Conservation (phyloP, 2,888 invertebrate species). For the Amiota mariae region DNA sequence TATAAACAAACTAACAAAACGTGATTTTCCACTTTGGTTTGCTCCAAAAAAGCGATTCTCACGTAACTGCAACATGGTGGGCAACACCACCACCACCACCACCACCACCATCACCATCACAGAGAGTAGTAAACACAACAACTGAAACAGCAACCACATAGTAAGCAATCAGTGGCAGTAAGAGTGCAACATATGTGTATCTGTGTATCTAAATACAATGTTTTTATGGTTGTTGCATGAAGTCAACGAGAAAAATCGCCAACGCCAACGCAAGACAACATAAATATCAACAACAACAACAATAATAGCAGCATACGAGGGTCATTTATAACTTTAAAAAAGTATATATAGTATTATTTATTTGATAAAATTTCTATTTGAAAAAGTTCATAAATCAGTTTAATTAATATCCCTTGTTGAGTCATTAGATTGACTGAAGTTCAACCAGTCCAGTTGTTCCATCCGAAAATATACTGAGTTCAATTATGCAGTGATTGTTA, state of each 20-base stretch:
- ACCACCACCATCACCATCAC: conserved; percentile 30
- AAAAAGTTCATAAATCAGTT: too few relatives aligned
- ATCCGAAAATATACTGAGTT: too few relatives aligned
- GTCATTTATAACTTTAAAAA: conserved; percentile 35
- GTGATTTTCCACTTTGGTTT: conserved; percentile 65
- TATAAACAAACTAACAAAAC: conserved; percentile 52
- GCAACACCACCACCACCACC: conserved; percentile 35
- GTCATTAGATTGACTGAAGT: too few relatives aligned
- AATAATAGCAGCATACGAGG: not conserved
- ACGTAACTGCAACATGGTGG: conserved; percentile 54
- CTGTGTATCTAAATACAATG: conserved; percentile 41
- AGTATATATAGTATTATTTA: conserved; percentile 38
- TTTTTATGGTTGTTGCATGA: conserved; percentile 41
- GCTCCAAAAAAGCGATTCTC: conserved; percentile 61
- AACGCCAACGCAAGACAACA: conserved; percentile 31
- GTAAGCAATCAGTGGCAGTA: too few relatives aligned
- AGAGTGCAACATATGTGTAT: not conserved
- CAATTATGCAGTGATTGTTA: too few relatives aligned
- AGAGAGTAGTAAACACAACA: conserved; percentile 23
- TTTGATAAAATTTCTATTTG: too few relatives aligned
- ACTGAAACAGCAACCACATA: conserved; percentile 8
- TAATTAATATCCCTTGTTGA: too few relatives aligned
- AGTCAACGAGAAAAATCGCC: conserved; percentile 7
- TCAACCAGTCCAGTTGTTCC: too few relatives aligned
- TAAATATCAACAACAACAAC: conserved; percentile 58